phyloP scores from a whole-genome alignment of 2,797 vertebrate genomes.

The Squalus acanthias region DNA sequence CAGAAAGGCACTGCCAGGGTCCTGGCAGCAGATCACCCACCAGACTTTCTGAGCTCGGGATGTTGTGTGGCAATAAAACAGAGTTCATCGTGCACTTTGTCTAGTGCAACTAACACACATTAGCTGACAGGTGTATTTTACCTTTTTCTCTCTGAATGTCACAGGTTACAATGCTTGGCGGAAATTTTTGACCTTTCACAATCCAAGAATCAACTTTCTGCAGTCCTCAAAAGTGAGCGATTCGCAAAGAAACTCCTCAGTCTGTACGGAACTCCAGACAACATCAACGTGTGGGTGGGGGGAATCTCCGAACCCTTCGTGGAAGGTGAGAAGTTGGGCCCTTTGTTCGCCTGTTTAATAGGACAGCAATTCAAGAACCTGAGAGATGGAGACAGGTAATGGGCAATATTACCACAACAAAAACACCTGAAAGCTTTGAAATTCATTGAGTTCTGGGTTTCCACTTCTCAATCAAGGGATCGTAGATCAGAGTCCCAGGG shows the following conservation, averaged over 20 bases:
- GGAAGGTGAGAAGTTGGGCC: slow-evolving; percentile 66
- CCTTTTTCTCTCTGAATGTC: neutral
- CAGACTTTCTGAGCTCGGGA: neutral
- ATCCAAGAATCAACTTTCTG: slow-evolving; percentile 63
- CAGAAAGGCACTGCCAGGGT: neutral
- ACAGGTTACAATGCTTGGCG: slow-evolving; percentile 83
- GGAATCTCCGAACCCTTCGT: slow-evolving; percentile 72
- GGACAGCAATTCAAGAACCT: slow-evolving; percentile 71
- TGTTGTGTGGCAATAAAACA: neutral
- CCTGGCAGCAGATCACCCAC: neutral
- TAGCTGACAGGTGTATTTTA: neutral
- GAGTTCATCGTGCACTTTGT: neutral
- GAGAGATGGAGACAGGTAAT: slow-evolving; percentile 78
- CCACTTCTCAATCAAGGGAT: neutral
- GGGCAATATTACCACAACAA: neutral
- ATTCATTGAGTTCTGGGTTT: neutral
- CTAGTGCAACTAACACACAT: neutral
- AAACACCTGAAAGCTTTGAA: neutral
- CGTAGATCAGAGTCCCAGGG: too few relatives aligned
- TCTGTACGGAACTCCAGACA: slow-evolving; percentile 68
- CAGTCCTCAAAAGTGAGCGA: slow-evolving; percentile 55
- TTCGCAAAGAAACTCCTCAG: slow-evolving; percentile 65
- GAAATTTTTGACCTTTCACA: slow-evolving; percentile 67
- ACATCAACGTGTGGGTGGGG: slow-evolving; percentile 85
- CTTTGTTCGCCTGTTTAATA: slow-evolving; percentile 77